A percentile compares a stretch with the other conserved stretches of the same genome.
These are phyloP conservation scores for Brachyrhaphis roseni DNA, from an alignment of 2,797 vertebrate species.

Conservation along the genomic window DNA sequence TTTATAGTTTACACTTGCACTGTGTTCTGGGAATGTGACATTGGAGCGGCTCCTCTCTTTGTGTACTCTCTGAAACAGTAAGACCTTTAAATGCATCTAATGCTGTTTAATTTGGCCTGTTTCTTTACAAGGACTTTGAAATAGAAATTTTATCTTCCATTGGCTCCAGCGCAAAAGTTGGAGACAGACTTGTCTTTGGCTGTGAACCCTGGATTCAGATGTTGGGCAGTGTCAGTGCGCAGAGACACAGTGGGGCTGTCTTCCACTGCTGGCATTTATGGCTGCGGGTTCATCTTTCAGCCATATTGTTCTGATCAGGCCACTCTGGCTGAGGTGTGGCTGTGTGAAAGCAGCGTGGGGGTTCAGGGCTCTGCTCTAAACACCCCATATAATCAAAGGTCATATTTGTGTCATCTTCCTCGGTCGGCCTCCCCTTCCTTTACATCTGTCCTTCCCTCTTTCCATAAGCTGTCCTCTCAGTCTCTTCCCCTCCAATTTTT, in stretches of 20 bases:
- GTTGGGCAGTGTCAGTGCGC: constrained; percentile 69
- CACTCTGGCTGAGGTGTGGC: constrained; percentile 70
- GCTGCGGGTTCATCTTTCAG: constrained; percentile 75
- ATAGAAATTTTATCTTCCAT: constrained; percentile 66
- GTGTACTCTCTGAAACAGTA: constrained; percentile 32
- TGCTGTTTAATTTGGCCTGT: constrained; percentile 59
- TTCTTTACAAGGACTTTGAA: constrained; percentile 71
- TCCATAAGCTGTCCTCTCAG: constrained; percentile 53
- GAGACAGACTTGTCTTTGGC: constrained; percentile 62
- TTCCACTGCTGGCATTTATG: constrained; percentile 76
- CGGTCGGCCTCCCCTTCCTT: constrained; percentile 56
- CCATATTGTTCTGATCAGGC: constrained; percentile 78
- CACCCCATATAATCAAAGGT: constrained; percentile 74
- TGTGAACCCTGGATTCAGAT: constrained; percentile 67
- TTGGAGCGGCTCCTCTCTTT: constrained; percentile 51
- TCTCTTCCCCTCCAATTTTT: constrained; percentile 61
- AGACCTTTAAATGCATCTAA: constrained; percentile 68
- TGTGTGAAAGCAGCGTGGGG: constrained; percentile 65
- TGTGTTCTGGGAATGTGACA: constrained; percentile 67
- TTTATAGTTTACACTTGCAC: constrained; percentile 72
- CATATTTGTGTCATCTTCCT: constrained; percentile 69
- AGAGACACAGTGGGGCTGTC: constrained; percentile 70
- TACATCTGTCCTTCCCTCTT: constrained; percentile 53
- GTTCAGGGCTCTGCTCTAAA: constrained; percentile 61
- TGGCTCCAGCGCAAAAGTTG: constrained; percentile 44